Conservation (phyloP, 2,888 invertebrate species). For the Augochlorella aurata region DNA sequence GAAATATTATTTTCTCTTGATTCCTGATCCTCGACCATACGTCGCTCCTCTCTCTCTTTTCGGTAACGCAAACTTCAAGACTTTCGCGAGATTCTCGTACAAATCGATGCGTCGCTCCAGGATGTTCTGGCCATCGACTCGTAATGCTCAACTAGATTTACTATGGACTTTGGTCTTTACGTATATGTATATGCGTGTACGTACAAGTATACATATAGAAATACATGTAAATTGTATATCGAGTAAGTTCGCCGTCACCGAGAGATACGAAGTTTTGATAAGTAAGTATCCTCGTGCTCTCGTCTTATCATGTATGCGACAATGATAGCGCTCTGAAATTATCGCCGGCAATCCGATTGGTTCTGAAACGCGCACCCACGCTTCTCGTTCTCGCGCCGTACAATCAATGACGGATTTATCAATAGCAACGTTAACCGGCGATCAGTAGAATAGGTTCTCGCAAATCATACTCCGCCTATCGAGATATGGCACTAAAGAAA, state of each 20-base stretch:
- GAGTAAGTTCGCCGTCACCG: neutral
- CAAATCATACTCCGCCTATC: neutral
- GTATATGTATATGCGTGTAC: slow-evolving; percentile 15
- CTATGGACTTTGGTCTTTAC: slow-evolving; percentile 70
- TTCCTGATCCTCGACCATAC: neutral
- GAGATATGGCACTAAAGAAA: neutral
- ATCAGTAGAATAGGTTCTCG: neutral
- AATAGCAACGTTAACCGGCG: neutral
- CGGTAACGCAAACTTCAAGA: neutral
- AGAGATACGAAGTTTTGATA: neutral
- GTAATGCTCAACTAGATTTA: slow-evolving; percentile 81
- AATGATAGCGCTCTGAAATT: neutral
- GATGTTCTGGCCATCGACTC: slow-evolving; percentile 79
- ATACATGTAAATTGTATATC: slow-evolving; percentile 27
- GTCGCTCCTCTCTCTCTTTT: neutral
- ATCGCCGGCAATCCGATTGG: neutral
- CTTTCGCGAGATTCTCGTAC: neutral
- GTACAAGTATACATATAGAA: slow-evolving; percentile 11
- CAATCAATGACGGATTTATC: neutral
- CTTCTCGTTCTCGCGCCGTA: neutral
- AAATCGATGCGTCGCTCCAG: slow-evolving; percentile 43
- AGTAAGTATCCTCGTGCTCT: slow-evolving; percentile 9
- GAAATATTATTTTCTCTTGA: too few relatives aligned
- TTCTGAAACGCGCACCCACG: neutral
- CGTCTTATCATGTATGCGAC: neutral